Conservation (phyloP, 2,113 vertebrate genomes). For the Apus apus region DNA sequence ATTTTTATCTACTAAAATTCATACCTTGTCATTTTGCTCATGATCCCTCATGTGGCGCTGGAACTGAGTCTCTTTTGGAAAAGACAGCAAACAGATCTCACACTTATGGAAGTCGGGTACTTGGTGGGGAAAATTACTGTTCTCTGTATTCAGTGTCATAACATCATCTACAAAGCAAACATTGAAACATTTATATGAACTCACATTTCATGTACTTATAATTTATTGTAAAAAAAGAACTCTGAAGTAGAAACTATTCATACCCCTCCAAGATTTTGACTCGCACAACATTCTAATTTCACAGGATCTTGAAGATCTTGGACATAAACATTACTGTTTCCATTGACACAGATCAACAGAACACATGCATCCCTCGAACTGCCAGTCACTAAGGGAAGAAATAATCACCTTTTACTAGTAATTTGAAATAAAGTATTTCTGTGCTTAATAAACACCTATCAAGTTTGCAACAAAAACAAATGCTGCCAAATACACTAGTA, state of each 20-base stretch:
- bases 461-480: neutral
- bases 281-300: neutral
- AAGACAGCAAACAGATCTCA: conserved; percentile 88
- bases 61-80: conserved; percentile 90
- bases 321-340: neutral
- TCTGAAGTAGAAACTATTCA: neutral
- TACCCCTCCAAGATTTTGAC: neutral
- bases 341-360: neutral
- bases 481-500: neutral
- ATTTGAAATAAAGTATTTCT: neutral
- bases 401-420: neutral
- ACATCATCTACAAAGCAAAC: conserved; percentile 76
- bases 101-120: conserved; percentile 86
- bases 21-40: conserved; percentile 94
- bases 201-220: neutral
- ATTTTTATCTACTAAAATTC: neutral
- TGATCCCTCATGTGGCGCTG: conserved; percentile 95
- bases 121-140: conserved; percentile 76
- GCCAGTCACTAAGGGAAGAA: neutral
- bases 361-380: neutral
- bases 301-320: neutral
- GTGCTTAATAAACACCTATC: neutral
- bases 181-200: neutral
- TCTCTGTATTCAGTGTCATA: conserved; percentile 75
- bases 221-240: neutral